phyloP scores from a whole-genome alignment of 2,113 vertebrate genomes.

The Dunckerocampus dactyliophorus region DNA sequence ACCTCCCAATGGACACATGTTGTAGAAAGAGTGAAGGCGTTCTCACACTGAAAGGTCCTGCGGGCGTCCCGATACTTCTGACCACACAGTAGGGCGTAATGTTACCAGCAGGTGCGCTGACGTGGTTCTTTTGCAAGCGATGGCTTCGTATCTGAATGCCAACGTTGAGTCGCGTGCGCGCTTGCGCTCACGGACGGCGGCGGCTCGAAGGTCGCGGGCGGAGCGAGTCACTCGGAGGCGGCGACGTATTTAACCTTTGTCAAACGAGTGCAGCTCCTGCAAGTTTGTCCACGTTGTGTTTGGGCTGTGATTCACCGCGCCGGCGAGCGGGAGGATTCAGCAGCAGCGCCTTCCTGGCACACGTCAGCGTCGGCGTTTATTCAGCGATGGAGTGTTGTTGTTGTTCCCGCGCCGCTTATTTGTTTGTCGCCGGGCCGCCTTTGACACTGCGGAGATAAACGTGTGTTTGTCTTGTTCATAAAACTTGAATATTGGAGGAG shows the following conservation, averaged over 20 bases:
- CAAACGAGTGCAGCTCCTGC: not conserved
- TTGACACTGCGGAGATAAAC: slow-evolving; percentile 24
- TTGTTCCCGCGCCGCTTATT: not conserved
- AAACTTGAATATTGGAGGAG: slow-evolving; percentile 45
- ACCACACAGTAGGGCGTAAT: no score
- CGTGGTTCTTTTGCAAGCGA: no score
- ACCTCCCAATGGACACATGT: no score
- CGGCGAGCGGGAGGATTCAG: not conserved
- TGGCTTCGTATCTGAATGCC: no score
- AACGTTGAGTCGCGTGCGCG: not conserved
- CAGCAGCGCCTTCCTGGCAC: not conserved
- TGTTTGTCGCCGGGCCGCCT: not conserved
- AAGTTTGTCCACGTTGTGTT: not conserved
- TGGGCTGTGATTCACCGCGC: not conserved
- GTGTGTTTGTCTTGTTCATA: slow-evolving; percentile 38
- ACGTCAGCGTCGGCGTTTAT: not conserved
- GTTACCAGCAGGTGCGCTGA: no score
- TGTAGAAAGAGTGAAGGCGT: no score
- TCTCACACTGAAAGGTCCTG: no score
- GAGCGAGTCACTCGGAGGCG: not conserved
- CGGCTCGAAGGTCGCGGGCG: not conserved
- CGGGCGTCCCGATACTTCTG: no score
- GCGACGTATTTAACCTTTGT: slow-evolving; percentile 1
- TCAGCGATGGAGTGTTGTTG: not conserved
- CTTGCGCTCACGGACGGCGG: not conserved